Conservation (phyloP, 2,888 invertebrate species). For the Cacoxenus indagator region DNA sequence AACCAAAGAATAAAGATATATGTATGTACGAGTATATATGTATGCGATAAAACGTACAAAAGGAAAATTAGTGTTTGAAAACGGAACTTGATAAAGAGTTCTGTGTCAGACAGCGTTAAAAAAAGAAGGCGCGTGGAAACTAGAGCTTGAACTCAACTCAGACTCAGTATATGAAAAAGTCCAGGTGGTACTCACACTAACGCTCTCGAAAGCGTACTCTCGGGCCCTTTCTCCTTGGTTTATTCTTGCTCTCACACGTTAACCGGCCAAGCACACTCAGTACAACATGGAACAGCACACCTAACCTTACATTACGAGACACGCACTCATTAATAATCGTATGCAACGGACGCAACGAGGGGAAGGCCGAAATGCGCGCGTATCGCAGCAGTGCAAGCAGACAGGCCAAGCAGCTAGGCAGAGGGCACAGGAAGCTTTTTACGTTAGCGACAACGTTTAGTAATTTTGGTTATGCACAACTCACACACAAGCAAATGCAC, state of each 20-base stretch:
- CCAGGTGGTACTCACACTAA: background rate
- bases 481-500: background rate
- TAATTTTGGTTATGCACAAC: slow-evolving; percentile 9
- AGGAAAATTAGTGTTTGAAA: background rate
- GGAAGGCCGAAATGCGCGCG: slow-evolving; percentile 2
- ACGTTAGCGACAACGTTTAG: slow-evolving; percentile 18
- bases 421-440: background rate
- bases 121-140: background rate
- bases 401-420: background rate
- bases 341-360: background rate
- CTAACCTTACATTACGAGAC: background rate
- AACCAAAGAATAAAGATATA: background rate
- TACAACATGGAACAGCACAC: background rate
- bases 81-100: background rate
- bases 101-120: background rate
- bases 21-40: too few species aligned
- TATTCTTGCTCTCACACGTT: background rate
- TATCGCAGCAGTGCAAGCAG: background rate
- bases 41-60: background rate
- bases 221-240: background rate
- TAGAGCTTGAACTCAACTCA: slow-evolving; percentile 8
- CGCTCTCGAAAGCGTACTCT: background rate
- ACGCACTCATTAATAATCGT: background rate
- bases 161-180: background rate
- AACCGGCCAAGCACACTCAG: slow-evolving; percentile 2